phyloP scores from a whole-genome alignment of 2,797 vertebrate genomes.

The Gallinago solitaria region DNA sequence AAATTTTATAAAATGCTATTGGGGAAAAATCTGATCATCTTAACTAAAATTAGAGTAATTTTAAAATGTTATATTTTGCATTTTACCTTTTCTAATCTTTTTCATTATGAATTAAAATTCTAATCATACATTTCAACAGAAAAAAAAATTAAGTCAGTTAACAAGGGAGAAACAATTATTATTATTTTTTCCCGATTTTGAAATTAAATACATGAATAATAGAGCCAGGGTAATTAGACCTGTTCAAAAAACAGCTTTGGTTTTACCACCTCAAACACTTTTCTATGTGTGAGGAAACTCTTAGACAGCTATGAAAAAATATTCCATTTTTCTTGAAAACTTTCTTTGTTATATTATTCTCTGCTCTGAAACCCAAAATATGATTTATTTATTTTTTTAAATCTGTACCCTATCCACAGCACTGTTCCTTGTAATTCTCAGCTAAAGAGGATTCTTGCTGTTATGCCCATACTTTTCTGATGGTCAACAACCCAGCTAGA shows the following conservation, averaged over 20 bases:
- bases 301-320: background rate
- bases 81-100: background rate
- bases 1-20: background rate
- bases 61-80: background rate
- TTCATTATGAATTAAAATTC: background rate
- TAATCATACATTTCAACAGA: background rate
- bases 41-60: background rate
- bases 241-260: background rate
- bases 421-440: background rate
- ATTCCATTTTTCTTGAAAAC: background rate
- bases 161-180: background rate
- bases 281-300: background rate
- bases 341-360: background rate
- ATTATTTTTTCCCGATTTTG: background rate
- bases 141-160: background rate
- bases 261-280: background rate
- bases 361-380: background rate
- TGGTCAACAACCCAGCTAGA: background rate
- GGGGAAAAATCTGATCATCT: background rate
- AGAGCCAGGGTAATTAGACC: background rate
- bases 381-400: background rate
- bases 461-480: background rate
- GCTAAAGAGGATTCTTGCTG: background rate
- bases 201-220: background rate
- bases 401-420: background rate